phyloP scores from a whole-genome alignment of 2,888 invertebrate species.

The Diaperis boleti region DNA sequence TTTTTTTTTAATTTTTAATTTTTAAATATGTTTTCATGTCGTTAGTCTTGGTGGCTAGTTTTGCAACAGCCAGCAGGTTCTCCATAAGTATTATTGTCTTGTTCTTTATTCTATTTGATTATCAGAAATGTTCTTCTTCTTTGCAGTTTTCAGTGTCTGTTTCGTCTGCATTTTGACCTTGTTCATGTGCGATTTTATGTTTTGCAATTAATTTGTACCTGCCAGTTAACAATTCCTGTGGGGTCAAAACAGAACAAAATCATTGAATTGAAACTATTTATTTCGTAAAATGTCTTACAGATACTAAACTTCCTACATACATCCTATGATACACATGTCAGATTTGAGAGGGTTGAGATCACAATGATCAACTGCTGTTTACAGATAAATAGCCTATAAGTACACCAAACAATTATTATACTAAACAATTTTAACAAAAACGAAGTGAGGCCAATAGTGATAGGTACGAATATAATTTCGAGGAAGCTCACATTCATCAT shows the following conservation, averaged over 20 bases:
- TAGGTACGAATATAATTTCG: slow-evolving; percentile 34
- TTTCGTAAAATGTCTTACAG: slow-evolving; percentile 49
- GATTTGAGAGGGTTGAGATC: slow-evolving; percentile 57
- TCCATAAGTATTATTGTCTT: no score
- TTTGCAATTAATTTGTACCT: no score
- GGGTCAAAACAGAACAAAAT: neutral
- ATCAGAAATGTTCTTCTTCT: no score
- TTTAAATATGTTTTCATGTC: no score
- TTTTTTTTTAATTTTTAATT: no score
- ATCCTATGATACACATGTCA: slow-evolving; percentile 53
- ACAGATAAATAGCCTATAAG: slow-evolving; percentile 49
- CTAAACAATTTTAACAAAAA: slow-evolving; percentile 41
- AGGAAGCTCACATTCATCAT: slow-evolving; percentile 53
- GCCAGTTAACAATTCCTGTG: no score
- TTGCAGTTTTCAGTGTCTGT: no score
- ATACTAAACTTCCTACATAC: slow-evolving; percentile 53
- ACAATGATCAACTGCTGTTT: slow-evolving; percentile 53
- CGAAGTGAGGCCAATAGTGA: slow-evolving; percentile 44
- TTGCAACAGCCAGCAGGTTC: no score
- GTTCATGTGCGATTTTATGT: no score
- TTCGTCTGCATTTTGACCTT: no score
- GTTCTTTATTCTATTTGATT: no score
- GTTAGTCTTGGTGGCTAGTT: no score
- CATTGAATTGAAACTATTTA: slow-evolving; percentile 42
- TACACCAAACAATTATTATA: slow-evolving; percentile 49